phyloP scores from a whole-genome alignment of 30 jellyfish, hydroid and myxozoan species.

The Hydra vulgaris region DNA sequence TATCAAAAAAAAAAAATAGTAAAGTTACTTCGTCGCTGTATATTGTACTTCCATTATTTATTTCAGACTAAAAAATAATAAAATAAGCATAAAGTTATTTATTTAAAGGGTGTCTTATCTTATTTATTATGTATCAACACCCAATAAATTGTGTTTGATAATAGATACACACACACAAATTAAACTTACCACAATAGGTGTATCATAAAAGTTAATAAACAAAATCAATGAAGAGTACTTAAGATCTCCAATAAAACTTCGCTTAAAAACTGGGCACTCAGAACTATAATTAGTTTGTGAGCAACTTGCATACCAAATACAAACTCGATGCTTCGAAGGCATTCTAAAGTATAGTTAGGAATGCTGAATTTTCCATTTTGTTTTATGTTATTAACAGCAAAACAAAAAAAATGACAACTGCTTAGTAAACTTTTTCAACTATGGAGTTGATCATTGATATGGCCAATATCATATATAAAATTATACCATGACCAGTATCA shows the following conservation, averaged over 20 bases:
- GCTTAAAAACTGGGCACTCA: neutral
- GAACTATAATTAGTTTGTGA: neutral
- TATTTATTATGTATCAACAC: too few species aligned
- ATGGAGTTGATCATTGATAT: too few species aligned
- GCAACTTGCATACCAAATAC: neutral
- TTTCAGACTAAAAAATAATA: neutral
- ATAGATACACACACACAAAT: too few species aligned
- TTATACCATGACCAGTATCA: too few species aligned
- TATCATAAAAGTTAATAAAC: neutral
- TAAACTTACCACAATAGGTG: neutral
- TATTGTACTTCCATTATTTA: conserved; percentile 2
- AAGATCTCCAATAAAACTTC: neutral
- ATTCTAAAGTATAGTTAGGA: neutral
- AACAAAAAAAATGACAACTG: neutral
- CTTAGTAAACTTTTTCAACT: too few species aligned
- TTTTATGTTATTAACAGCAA: neutral
- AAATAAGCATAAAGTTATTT: neutral
- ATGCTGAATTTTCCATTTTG: neutral
- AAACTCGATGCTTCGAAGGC: neutral
- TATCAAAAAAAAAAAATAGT: neutral
- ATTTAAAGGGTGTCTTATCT: neutral
- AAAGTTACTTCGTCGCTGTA: neutral
- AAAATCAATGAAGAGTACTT: neutral
- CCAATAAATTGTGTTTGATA: too few species aligned
- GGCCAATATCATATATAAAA: too few species aligned